Evolutionary conservation across 2,888 invertebrate species (phyloP), one percentile per base, ranked within the genome.

Genomic region (Pseudoips prasinana): DNA sequence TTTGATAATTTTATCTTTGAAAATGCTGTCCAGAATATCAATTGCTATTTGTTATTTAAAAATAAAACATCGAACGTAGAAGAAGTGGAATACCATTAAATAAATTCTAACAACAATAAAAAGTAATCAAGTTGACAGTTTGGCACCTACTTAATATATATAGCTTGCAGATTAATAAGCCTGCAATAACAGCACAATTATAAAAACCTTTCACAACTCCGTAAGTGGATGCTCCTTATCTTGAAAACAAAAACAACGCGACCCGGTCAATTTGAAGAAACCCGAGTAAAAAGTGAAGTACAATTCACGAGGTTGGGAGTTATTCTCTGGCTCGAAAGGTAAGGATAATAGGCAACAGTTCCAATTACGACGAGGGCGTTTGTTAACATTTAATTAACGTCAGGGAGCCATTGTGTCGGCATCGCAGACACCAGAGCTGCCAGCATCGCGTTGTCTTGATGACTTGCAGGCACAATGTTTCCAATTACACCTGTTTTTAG

Each of bases 361-460:
- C 87, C 87, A 88, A 88, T 88, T 88, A 88, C 82, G 83, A 78
- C 80, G 76, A 87, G 86, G 83, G 86, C 85, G 87, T 88, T 88
- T 88, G 87, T 88, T 87, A 88, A 85, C 87, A 88, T 87, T 88
- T 88, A 86, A 88, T 87, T 88, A 88, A 85, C 83, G 85, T 80
- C 78, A 81, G 76, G 72, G 71, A 77, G 79, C 77, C 69, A 86
- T 87, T 87, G 87, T 86, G 81, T 80, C 66, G 77, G 69, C 69
- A 67, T 54, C 58, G 51, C 48, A 61, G 72, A 67, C 78, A 78
- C 67, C 67, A 68, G 74, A 72, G 73, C 68, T 57, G 63, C 64
- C 69, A 66, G 68, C 73, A 72, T 47, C 48, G 46, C 57, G 54
- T 44, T 54, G 57, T 60, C 58, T 69, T 61, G 64, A 64, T 60